Evolutionary conservation across 2,888 invertebrate species (phyloP), one percentile per base, ranked within the genome.

Genomic region (Philereme transversata): DNA sequence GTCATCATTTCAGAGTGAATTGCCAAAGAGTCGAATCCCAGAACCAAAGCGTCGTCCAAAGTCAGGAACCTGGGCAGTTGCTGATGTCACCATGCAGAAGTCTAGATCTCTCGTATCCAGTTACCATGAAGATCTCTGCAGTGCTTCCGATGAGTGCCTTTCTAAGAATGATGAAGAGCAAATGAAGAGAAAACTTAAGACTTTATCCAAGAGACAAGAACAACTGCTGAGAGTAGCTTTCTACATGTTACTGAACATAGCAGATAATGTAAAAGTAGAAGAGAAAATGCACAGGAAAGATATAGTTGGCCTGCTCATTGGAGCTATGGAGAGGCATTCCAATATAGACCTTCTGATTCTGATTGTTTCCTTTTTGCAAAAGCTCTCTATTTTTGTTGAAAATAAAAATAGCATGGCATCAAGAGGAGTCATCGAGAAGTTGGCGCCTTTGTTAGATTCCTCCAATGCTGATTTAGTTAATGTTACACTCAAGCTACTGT

Each of bases 271-370:
- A 6, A 96, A 96, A 83, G 97, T 99, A 4, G 99, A 99, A 87
- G 96, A 98, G 87, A 99, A 99, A 93, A 99, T 99, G 97, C 95
- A 97, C 36, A 97, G 97, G 76, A 97, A 98, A 84, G 97, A 97
- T 77, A 95, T 99, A 68, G 96, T 98, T 4, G 96, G 96, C 44
- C 94, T 98, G 88, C 93, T 99, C 44, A 95, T 97, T 50, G 97
- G 97, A 77, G 96, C 97, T 7, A 93, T 99, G 82, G 98, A 98
- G 76, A 94, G 99, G 66, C 96, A 97, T 73, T 88, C 93, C 10
- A 98, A 98, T 84, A 95, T 95, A 67, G 98, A 99, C 85, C 93
- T 99, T 36, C 93, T 99, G 47, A 96, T 97, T 77, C 93, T 99
- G 59, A 97, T 97, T 53, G 95, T 98, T 22, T 98, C 98, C 34